phyloP scores from a whole-genome alignment of 2,113 vertebrate genomes.

The Solea solea region DNA sequence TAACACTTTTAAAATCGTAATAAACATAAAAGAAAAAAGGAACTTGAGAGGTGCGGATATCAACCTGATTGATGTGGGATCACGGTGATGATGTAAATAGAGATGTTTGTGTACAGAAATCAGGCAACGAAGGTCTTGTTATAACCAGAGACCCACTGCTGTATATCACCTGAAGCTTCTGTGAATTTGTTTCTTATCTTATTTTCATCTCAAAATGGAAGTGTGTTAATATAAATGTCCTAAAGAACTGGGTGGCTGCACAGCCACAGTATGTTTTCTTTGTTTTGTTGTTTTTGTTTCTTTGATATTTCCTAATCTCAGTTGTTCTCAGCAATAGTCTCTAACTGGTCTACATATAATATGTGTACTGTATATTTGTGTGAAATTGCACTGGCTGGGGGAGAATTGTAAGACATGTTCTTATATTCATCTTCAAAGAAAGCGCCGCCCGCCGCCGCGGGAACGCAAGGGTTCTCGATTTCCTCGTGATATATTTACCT shows the following conservation, averaged over 20 bases:
- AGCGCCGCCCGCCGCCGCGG: conserved; percentile 17
- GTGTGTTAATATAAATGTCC: conserved; percentile 67
- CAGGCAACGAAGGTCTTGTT: conserved; percentile 67
- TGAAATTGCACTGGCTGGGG: conserved; percentile 65
- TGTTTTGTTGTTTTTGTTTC: conserved; percentile 39
- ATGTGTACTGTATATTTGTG: conserved; percentile 75
- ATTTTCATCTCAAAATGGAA: conserved; percentile 66
- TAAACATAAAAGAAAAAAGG: conserved; percentile 35
- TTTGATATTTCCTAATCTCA: conserved; percentile 61
- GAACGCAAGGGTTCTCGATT: conserved; percentile 35
- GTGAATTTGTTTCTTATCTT: conserved; percentile 72
- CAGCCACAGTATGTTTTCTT: conserved; percentile 46
- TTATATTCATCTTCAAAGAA: conserved; percentile 62
- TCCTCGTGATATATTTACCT: conserved; percentile 72
- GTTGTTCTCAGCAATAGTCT: conserved; percentile 69
- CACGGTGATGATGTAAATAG: conserved; percentile 70
- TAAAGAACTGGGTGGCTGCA: conserved; percentile 50
- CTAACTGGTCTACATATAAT: conserved; percentile 71
- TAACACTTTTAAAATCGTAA: conserved; percentile 56
- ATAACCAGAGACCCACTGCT: conserved; percentile 69
- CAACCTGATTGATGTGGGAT: conserved; percentile 53
- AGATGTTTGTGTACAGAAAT: conserved; percentile 77
- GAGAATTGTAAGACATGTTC: conserved; percentile 59
- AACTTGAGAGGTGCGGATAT: conserved; percentile 59
- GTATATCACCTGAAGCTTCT: conserved; percentile 75